Conservation (phyloP, 2,888 invertebrate species). For the Xanthorhoe spadicearia region DNA sequence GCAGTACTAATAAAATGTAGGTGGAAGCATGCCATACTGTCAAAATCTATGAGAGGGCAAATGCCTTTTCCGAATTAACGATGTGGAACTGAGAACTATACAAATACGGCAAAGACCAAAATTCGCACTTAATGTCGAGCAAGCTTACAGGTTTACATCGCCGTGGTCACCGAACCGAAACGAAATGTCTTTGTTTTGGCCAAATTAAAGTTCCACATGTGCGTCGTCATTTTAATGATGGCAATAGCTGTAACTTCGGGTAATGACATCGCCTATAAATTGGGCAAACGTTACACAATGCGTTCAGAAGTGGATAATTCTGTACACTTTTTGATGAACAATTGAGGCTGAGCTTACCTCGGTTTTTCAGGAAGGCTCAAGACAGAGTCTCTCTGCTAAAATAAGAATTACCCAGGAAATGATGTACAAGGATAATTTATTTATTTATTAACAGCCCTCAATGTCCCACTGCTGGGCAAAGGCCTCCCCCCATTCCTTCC, state of each 20-base stretch:
- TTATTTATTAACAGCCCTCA: no score
- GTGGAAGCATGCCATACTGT: neutral
- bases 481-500: no score
- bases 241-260: conserved; percentile 36
- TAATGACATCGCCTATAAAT: conserved; percentile 39
- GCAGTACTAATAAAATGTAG: neutral
- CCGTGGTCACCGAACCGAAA: conserved; percentile 57
- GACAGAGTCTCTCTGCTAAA: neutral
- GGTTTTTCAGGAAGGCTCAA: neutral
- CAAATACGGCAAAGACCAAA: conserved; percentile 51
- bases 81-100: conserved; percentile 64
- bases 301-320: neutral
- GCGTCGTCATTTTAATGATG: conserved; percentile 48
- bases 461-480: no score
- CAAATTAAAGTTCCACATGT: conserved; percentile 48
- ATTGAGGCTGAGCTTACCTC: neutral
- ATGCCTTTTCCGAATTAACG: conserved; percentile 75
- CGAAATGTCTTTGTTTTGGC: conserved; percentile 57
- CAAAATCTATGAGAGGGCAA: conserved; percentile 61
- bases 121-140: conserved; percentile 60
- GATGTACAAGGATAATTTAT: no score
- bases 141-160: conserved; percentile 49
- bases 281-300: conserved; percentile 10
- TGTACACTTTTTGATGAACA: neutral
- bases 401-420: no score